phyloP scores from a whole-genome alignment of 2,888 invertebrate genomes.

The Rhabditophanes sp. region DNA sequence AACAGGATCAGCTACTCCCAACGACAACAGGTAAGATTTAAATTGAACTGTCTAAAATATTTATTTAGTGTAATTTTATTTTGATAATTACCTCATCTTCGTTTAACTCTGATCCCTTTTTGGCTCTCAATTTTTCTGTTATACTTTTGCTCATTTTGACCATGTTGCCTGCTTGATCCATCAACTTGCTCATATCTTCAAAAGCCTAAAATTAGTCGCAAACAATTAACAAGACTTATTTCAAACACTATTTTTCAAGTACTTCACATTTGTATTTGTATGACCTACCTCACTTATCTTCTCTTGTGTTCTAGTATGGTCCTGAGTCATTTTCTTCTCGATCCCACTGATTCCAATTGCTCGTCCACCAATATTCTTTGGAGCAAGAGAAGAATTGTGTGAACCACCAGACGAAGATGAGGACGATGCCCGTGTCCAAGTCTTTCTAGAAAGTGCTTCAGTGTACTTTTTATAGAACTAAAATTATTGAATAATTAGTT shows the following conservation, averaged over 20 bases:
- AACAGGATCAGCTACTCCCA: slow-evolving; percentile 94
- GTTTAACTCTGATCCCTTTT: slow-evolving; percentile 72
- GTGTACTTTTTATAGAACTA: slow-evolving; percentile 39
- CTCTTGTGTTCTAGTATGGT: slow-evolving; percentile 73
- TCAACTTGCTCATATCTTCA: slow-evolving; percentile 78
- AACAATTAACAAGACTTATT: too few species aligned
- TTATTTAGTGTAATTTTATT: too few species aligned
- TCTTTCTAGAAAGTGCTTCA: slow-evolving; percentile 32
- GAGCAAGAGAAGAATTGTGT: slow-evolving; percentile 4
- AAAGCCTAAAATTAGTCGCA: slow-evolving; percentile 63
- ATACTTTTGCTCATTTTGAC: slow-evolving; percentile 76
- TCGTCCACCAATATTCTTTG: slow-evolving; percentile 27
- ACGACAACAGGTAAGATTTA: slow-evolving; percentile 81
- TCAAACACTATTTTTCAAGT: too few species aligned
- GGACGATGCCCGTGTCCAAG: slow-evolving; percentile 37
- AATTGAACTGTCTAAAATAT: slow-evolving; percentile 67
- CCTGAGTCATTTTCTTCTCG: slow-evolving; percentile 74
- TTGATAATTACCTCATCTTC: slow-evolving; percentile 68
- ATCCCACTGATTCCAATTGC: slow-evolving; percentile 75
- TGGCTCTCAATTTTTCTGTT: slow-evolving; percentile 76
- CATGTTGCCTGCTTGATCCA: slow-evolving; percentile 95
- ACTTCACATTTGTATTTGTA: too few species aligned
- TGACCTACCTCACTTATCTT: slow-evolving; percentile 59
- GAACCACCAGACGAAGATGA: slow-evolving; percentile 38
- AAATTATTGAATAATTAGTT: slow-evolving; percentile 7